Evolutionary conservation across 2,797 vertebrate genomes (phyloP).

Genomic region (Cetoscarus ocellatus): DNA sequence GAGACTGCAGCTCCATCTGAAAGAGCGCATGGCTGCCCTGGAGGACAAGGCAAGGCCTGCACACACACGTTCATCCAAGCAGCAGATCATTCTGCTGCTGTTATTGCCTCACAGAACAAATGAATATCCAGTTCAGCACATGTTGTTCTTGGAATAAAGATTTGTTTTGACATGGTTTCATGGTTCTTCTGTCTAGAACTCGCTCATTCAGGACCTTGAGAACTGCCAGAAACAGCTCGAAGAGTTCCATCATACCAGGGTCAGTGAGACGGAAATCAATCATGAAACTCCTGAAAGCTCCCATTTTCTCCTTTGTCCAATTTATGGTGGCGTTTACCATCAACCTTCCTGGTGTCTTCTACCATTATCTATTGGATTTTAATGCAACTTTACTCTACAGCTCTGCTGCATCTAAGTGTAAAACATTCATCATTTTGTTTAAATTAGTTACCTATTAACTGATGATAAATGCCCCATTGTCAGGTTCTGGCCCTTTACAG

Average conservation of each 20-base stretch:
- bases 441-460: no score
- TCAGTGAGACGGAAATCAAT: slow-evolving; percentile 65
- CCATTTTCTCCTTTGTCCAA: neutral
- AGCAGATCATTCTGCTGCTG: slow-evolving; percentile 25
- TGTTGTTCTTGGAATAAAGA: neutral
- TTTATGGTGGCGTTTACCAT: no score
- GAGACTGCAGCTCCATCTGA: slow-evolving; percentile 94
- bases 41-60: slow-evolving; percentile 91
- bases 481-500: no score
- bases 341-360: no score
- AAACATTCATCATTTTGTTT: no score
- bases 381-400: no score
- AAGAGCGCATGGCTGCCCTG: slow-evolving; percentile 95
- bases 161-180: slow-evolving; percentile 24
- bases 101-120: slow-evolving; percentile 21
- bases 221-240: slow-evolving; percentile 95
- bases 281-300: neutral
- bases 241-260: slow-evolving; percentile 94
- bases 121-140: slow-evolving; percentile 2
- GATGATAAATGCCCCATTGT: no score
- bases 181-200: slow-evolving; percentile 83
- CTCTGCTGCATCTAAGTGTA: no score
- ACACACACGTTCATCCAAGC: slow-evolving; percentile 26
- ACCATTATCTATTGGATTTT: no score
- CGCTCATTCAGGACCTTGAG: slow-evolving; percentile 94